Evolutionary conservation across 2,113 vertebrate species (phyloP).

Genomic region (Fulmarus glacialis): DNA sequence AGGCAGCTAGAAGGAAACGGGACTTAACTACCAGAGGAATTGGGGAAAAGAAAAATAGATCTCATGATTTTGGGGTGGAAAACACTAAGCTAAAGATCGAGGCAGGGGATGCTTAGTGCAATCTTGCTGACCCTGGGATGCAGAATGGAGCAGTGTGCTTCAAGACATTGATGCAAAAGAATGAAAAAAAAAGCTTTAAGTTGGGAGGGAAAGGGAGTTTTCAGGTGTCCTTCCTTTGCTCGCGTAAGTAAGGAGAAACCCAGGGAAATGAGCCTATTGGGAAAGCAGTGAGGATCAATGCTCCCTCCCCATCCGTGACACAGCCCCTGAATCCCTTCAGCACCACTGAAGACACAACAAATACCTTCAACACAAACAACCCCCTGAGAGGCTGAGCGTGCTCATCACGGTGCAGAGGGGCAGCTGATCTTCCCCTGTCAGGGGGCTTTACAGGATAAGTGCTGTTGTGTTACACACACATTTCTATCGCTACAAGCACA

Average conservation of each 20-base stretch:
- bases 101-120: neutral
- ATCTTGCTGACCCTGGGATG: neutral
- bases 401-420: neutral
- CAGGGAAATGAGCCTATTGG: neutral
- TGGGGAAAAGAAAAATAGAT: neutral
- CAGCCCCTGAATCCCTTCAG: neutral
- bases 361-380: neutral
- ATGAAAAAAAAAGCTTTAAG: neutral
- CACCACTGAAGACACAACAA: neutral
- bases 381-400: neutral
- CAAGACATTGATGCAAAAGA: neutral
- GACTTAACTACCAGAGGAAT: neutral
- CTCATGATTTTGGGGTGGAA: neutral
- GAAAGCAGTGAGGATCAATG: neutral
- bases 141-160: neutral
- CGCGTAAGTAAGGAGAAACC: neutral
- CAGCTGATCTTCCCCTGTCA: neutral
- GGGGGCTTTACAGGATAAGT: neutral
- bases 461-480: neutral
- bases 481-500: neutral
- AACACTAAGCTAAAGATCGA: neutral
- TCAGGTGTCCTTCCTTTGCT: neutral
- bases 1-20: neutral
- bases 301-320: neutral
- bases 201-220: neutral